phyloP scores from a whole-genome alignment of 1,140 invertebrate genomes.

The Rhizoglyphus robini region DNA sequence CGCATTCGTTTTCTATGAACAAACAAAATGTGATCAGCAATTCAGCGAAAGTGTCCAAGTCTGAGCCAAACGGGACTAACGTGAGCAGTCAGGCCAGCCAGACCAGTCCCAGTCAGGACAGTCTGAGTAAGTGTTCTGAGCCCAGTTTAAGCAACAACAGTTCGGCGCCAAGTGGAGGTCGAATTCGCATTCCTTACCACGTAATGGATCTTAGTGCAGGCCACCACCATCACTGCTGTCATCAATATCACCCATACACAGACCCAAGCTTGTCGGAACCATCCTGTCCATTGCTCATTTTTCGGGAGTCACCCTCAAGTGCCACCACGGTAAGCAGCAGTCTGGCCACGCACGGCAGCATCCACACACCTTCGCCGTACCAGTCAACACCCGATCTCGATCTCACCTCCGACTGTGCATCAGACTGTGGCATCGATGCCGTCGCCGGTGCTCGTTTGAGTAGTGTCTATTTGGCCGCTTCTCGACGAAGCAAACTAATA shows the following conservation, averaged over 20 bases:
- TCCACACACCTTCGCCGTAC: constrained; percentile 2
- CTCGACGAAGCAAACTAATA: neutral
- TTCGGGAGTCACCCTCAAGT: constrained; percentile 8
- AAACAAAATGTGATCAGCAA: neutral
- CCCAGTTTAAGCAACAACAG: constrained; percentile 1
- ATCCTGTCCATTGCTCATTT: neutral
- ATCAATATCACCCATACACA: neutral
- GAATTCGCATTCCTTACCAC: neutral
- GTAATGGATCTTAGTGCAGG: neutral
- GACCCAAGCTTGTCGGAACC: neutral
- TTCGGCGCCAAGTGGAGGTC: neutral
- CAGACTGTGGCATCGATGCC: neutral
- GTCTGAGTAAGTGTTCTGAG: neutral
- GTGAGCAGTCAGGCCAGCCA: neutral
- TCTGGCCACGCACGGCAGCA: neutral
- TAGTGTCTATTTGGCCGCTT: neutral
- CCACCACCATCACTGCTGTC: constrained; percentile 10
- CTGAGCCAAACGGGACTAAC: neutral
- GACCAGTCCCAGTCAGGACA: neutral
- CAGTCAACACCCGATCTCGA: constrained; percentile 3
- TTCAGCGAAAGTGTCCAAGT: no score
- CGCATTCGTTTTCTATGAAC: neutral
- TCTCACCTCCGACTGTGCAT: neutral
- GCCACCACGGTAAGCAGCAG: neutral
- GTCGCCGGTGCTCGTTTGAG: neutral